Evolutionary conservation across 1,140 invertebrate species (phyloP).

Genomic region (Brachionus manjavacas): DNA sequence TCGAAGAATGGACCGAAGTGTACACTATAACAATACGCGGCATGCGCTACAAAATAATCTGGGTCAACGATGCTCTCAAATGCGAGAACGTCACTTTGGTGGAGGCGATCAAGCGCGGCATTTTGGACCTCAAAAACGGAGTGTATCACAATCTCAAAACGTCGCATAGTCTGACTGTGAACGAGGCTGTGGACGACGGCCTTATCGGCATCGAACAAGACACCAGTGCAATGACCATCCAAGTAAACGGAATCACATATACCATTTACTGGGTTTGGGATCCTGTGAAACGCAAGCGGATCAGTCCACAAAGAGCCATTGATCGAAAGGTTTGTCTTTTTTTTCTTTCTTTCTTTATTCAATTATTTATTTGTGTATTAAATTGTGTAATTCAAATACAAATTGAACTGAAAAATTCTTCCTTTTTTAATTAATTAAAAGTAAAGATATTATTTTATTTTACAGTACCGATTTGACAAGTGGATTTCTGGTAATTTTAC

Average conservation of each 20-base stretch:
- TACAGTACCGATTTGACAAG: too few relatives aligned
- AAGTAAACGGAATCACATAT: slow-evolving; percentile 31
- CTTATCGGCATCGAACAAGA: slow-evolving; percentile 31
- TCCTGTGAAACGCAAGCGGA: slow-evolving; percentile 22
- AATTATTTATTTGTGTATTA: too few relatives aligned
- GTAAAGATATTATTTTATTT: too few relatives aligned
- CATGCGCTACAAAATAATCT: slow-evolving; percentile 28
- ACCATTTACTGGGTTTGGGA: slow-evolving; percentile 40
- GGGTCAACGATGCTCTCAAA: slow-evolving; percentile 43
- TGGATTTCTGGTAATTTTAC: too few relatives aligned
- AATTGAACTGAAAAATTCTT: too few relatives aligned
- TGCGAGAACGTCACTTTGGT: slow-evolving; percentile 62
- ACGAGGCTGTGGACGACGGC: slow-evolving; percentile 48
- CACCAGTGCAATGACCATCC: background rate
- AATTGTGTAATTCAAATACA: too few relatives aligned
- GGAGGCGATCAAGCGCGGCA: slow-evolving; percentile 68
- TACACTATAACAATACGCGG: slow-evolving; percentile 28
- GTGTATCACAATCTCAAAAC: slow-evolving; percentile 42
- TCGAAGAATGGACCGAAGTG: slow-evolving; percentile 42
- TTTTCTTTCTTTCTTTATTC: too few relatives aligned
- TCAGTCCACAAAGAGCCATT: slow-evolving; percentile 27
- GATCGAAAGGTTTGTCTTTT: background rate
- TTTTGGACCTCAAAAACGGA: slow-evolving; percentile 73
- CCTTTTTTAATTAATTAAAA: too few relatives aligned
- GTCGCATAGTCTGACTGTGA: slow-evolving; percentile 46